Evolutionary conservation across 2,888 invertebrate genomes (phyloP), one percentile per base, ranked within the genome.

Genomic region (Diaphora mendica): DNA sequence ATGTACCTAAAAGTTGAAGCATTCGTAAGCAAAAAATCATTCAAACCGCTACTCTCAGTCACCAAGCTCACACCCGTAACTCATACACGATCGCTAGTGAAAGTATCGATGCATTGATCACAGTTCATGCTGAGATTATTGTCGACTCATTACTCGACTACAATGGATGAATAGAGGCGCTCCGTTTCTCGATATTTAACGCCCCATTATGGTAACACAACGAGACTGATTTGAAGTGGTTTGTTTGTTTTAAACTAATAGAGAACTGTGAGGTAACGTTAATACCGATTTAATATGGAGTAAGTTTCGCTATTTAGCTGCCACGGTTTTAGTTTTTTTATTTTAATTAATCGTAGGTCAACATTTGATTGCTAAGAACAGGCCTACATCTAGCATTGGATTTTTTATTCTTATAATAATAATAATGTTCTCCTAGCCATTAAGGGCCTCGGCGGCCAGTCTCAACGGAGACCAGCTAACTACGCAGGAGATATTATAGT

Each of bases 21-120:
- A 44, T 44, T 4, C n/a, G n/a, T n/a, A n/a, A n/a, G n/a, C n/a
- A n/a, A n/a, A n/a, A n/a, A n/a, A n/a, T n/a, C n/a, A 64, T 33
- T 64, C 13, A 73, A 44, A 26, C 35, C 64, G 70, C 68, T 65
- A 55, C 11, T 69, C 68, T 59, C 48, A 55, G 23, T 23, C 9
- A 66, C 51, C 5, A 26, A 17, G 23, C 26, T 67, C 76, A 15
- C 76, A 72, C 20, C 72, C 74, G 65, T 33, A 69, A 13, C 65
- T 66, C 73, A 77, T 73, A 84, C 69, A 72, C 73, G 69, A 74
- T 26, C 35, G 64, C 62, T 71, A 83, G 83, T 78, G 83, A 84
- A 84, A 82, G 80, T 79, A 84, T 77, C 77, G 78, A 84, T 80
- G 82, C 51, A 55, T 55, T 84, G 84, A 84, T 84, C 80, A 80